Conservation (phyloP, 2,888 invertebrate species). For the Romanomermis culicivorax region DNA sequence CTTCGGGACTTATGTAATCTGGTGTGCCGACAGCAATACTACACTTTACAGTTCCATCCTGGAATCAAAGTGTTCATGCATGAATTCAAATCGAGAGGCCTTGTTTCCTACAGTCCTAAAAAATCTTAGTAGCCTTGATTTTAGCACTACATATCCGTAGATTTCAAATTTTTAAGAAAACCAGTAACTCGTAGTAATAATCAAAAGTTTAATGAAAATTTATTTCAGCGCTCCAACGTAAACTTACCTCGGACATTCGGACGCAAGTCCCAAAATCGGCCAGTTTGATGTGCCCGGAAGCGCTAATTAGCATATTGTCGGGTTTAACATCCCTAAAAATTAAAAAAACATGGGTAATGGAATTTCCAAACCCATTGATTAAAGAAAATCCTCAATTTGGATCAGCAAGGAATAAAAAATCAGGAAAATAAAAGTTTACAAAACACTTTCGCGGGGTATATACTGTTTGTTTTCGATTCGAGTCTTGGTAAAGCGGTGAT, state of each 20-base stretch:
- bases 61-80: no score
- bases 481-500: no score
- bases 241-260: slow-evolving; percentile 41
- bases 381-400: slow-evolving; percentile 1
- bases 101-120: no score
- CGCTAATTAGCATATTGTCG: slow-evolving; percentile 90
- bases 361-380: no score
- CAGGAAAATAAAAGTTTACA: slow-evolving; percentile 6
- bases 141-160: no score
- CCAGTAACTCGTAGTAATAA: no score
- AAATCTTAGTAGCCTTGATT: no score
- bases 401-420: neutral
- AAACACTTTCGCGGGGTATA: neutral
- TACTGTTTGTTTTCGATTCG: neutral
- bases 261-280: slow-evolving; percentile 99
- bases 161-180: no score
- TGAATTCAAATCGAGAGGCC: no score
- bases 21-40: slow-evolving; percentile 98
- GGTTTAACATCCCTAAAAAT: slow-evolving; percentile 79
- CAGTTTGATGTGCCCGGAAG: slow-evolving; percentile 78
- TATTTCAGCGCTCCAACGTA: no score
- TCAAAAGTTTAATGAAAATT: neutral
- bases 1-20: slow-evolving; percentile 97
- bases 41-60: slow-evolving; percentile 79
- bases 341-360: no score